Conservation (phyloP, 2,113 vertebrate species). For the Mixornis gularis region DNA sequence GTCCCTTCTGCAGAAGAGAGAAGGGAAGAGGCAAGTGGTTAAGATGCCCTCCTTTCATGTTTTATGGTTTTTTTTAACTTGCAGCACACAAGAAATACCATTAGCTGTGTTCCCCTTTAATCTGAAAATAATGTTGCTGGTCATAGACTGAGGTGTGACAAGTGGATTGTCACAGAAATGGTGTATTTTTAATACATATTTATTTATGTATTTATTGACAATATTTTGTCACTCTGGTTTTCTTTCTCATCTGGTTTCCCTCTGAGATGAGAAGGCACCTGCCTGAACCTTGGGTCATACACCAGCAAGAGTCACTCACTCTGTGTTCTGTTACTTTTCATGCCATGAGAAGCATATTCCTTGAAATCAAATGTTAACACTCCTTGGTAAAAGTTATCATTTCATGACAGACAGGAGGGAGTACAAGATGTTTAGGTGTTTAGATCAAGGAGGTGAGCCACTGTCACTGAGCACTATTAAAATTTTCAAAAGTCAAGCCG, state of each 20-base stretch:
- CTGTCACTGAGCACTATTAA: not conserved
- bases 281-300: not conserved
- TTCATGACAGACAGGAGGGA: not conserved
- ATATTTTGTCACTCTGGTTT: not conserved
- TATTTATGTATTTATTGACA: not conserved
- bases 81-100: not conserved
- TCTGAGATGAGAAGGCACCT: not conserved
- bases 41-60: not conserved
- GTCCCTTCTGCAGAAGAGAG: constrained; percentile 87
- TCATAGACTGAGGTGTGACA: not conserved
- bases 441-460: not conserved
- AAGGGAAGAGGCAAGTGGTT: constrained; percentile 86
- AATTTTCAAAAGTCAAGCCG: not conserved
- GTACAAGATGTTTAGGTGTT: not conserved
- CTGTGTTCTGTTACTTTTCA: not conserved
- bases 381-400: not conserved
- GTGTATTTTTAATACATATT: not conserved
- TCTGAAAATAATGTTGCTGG: not conserved
- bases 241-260: not conserved
- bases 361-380: not conserved
- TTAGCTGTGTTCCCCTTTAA: not conserved
- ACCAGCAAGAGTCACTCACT: not conserved
- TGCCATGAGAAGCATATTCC: not conserved
- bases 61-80: not conserved
- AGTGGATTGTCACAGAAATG: not conserved